These are phyloP conservation scores for Patella ulyssiponensis DNA, from an alignment of 2,888 invertebrate species.

Conservation along the genomic window DNA sequence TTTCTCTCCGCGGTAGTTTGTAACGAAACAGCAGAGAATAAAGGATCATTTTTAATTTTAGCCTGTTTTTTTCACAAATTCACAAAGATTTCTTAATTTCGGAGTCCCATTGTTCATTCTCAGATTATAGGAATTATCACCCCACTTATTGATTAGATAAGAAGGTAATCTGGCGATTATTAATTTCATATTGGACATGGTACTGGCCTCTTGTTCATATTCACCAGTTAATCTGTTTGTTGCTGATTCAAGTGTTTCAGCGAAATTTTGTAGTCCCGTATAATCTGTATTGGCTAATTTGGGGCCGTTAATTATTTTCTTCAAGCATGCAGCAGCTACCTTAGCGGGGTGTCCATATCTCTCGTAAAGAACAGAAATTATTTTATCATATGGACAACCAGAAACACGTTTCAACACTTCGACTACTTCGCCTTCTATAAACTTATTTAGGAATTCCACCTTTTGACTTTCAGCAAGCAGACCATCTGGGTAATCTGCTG, in stretches of 20 bases:
- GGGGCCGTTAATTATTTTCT: neutral
- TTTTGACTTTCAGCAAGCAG: neutral
- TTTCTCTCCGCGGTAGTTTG: no score
- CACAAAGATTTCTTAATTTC: neutral
- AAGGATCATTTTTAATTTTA: neutral
- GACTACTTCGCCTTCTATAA: neutral
- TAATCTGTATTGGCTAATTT: neutral
- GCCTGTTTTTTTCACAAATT: neutral
- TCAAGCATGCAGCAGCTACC: neutral
- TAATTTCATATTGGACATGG: neutral
- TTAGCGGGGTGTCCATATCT: neutral
- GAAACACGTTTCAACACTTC: neutral
- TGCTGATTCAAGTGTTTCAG: neutral
- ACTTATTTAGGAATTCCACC: neutral
- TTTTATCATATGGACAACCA: neutral
- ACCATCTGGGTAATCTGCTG: neutral
- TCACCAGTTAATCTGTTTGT: neutral
- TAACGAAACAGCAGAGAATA: no score
- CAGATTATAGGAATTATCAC: neutral
- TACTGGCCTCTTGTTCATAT: neutral
- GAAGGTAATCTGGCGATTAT: neutral
- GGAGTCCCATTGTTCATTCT: neutral
- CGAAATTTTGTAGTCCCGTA: neutral
- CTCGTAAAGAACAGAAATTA: neutral
- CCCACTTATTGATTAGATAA: neutral